Percentiles rank a stretch among this genome's conserved stretches.
Evolutionary conservation across 1,140 invertebrate species (phyloP).

Genomic region (Bacillus rossius): DNA sequence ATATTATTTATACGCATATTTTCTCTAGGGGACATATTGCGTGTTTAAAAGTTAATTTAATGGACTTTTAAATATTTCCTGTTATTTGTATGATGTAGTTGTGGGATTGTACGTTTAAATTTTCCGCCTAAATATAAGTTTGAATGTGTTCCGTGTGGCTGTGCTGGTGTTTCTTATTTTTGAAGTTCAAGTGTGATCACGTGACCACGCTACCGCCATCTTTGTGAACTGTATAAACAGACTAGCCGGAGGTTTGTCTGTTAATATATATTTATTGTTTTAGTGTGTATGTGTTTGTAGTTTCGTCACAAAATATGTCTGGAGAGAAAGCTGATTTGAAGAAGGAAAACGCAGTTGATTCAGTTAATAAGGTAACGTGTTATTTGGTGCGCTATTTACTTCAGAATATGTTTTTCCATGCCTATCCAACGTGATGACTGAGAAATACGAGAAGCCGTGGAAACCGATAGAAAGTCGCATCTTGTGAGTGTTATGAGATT

Average conservation of each 20-base stretch:
- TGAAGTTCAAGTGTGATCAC: conserved; percentile 32
- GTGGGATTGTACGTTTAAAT: too few species aligned
- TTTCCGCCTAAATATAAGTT: neutral
- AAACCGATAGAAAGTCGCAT: conserved; percentile 22
- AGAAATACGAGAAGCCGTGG: conserved; percentile 29
- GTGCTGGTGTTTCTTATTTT: conserved; percentile 8
- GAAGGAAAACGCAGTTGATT: conserved; percentile 46
- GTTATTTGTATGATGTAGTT: too few species aligned
- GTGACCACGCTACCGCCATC: conserved; percentile 52
- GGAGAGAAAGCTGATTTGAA: conserved; percentile 46
- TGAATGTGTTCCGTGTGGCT: neutral
- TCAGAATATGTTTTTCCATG: conserved; percentile 12
- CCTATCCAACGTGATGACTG: conserved; percentile 23
- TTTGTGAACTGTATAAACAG: conserved; percentile 49
- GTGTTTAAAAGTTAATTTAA: too few species aligned
- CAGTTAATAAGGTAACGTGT: conserved; percentile 40
- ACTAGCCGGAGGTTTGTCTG: conserved; percentile 18
- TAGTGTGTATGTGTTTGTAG: conserved; percentile 41
- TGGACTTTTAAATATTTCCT: too few species aligned
- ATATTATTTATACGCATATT: too few species aligned
- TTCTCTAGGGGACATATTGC: too few species aligned
- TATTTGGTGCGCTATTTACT: conserved; percentile 5
- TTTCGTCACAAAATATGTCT: conserved; percentile 40
- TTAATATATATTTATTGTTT: conserved; percentile 39
- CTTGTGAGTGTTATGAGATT: neutral